phyloP scores from a whole-genome alignment of 2,797 vertebrate species.

The Erithacus rubecula region DNA sequence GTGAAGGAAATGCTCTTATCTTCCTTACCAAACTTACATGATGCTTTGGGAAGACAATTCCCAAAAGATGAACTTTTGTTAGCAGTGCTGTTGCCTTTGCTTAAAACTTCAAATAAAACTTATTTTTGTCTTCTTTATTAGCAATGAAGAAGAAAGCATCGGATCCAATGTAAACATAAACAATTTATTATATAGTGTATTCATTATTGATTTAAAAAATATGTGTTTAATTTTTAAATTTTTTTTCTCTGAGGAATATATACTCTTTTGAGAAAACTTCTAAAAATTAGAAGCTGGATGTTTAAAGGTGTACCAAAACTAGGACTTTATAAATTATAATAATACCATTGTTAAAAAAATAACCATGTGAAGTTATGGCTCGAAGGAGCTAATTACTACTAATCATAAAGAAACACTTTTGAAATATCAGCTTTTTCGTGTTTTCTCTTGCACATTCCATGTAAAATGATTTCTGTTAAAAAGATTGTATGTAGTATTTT shows the following conservation, averaged over 20 bases:
- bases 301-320: not conserved
- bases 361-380: not conserved
- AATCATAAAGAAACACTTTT: not conserved
- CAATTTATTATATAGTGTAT: not conserved
- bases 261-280: not conserved
- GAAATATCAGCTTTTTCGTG: not conserved
- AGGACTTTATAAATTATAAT: not conserved
- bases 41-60: not conserved
- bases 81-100: not conserved
- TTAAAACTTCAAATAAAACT: not conserved
- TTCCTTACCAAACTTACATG: not conserved
- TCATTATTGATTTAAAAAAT: not conserved
- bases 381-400: not conserved
- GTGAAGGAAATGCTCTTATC: not conserved
- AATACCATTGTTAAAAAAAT: not conserved
- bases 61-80: not conserved
- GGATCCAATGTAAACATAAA: not conserved
- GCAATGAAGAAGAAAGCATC: not conserved
- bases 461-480: not conserved
- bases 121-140: accelerated
- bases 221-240: not conserved
- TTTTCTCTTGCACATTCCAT: not conserved
- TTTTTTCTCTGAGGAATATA: not conserved
- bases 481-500: not conserved
- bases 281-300: not conserved